Conservation (phyloP, 2,797 vertebrate genomes). For the Arrhamphus sclerolepis region DNA sequence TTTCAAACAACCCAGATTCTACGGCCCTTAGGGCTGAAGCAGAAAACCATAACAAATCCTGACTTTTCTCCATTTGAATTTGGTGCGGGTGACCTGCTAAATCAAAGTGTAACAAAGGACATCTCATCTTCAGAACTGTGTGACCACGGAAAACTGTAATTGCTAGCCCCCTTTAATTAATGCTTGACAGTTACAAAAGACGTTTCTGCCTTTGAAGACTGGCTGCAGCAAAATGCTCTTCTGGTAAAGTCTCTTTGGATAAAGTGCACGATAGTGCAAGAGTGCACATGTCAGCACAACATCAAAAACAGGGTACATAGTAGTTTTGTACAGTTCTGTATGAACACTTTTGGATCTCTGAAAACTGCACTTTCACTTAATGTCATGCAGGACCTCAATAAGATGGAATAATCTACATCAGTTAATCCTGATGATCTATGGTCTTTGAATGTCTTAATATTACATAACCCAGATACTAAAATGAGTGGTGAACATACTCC, state of each 20-base stretch:
- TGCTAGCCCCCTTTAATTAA: not conserved
- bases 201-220: conserved; percentile 9
- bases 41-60: conserved; percentile 11
- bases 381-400: too few relatives aligned
- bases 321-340: not conserved
- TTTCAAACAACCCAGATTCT: conserved; percentile 42
- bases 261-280: conserved; percentile 10
- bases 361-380: too few relatives aligned
- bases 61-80: conserved; percentile 30
- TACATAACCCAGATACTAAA: too few relatives aligned
- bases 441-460: too few relatives aligned
- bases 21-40: conserved; percentile 31
- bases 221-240: conserved; percentile 2
- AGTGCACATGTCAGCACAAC: not conserved
- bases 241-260: not conserved
- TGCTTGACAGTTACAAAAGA: not conserved
- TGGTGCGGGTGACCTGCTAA: conserved; percentile 10
- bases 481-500: too few relatives aligned
- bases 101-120: conserved; percentile 26
- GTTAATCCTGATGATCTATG: too few relatives aligned
- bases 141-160: conserved; percentile 8
- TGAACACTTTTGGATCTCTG: too few relatives aligned
- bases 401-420: too few relatives aligned
- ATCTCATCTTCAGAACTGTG: conserved; percentile 20
- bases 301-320: too few relatives aligned